These are phyloP conservation scores for Buathra laborator DNA, from an alignment of 2,888 invertebrate species.

Conservation along the genomic window DNA sequence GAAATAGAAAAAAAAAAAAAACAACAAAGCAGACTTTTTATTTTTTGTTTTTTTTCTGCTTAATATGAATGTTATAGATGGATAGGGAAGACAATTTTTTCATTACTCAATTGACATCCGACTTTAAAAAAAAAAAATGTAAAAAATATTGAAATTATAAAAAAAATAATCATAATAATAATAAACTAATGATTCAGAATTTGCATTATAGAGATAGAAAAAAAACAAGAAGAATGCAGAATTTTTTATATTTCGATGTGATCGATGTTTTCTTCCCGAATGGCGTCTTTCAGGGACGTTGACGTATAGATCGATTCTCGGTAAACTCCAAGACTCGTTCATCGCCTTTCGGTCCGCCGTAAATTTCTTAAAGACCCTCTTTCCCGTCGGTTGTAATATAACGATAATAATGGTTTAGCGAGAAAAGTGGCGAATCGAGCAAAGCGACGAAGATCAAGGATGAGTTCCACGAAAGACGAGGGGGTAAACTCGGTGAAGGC, in stretches of 20 bases:
- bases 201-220: no score
- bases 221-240: no score
- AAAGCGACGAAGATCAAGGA: conserved; percentile 14
- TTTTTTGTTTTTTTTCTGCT: background rate
- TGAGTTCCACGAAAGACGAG: conserved; percentile 25
- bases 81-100: background rate
- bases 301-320: conserved; percentile 1
- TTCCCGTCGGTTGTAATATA: background rate
- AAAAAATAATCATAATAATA: no score
- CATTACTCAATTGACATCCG: no score
- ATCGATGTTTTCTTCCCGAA: no score
- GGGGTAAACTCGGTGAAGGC: conserved; percentile 20
- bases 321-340: background rate
- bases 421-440: conserved; percentile 54
- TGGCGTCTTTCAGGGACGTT: background rate
- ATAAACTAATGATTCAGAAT: no score
- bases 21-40: background rate
- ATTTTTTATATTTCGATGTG: no score
- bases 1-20: no score
- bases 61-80: background rate
- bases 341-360: background rate
- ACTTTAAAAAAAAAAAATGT: no score
- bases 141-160: no score
- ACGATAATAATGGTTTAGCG: conserved; percentile 57
- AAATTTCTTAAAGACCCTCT: background rate